Percentiles rank a stretch among this genome's conserved stretches.
These are phyloP conservation scores for Drosophila buzzatii DNA, from an alignment of 2,888 invertebrate species.

Conservation along the genomic window DNA sequence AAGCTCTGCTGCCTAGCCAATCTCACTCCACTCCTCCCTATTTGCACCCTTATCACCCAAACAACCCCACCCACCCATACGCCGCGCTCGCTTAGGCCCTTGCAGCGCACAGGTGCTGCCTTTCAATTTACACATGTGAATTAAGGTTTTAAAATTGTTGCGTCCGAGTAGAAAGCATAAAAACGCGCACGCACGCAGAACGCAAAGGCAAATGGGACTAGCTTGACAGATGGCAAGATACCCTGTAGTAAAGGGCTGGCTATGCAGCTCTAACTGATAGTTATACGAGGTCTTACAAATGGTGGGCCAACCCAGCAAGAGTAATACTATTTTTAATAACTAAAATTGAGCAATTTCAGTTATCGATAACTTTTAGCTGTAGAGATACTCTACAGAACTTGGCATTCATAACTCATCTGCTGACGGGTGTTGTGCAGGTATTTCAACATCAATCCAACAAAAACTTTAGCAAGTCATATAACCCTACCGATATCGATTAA, in stretches of 20 bases:
- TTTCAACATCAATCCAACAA: neutral
- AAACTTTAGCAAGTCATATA: neutral
- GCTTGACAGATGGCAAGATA: neutral
- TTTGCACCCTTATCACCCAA: slow-evolving; percentile 24
- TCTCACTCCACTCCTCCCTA: neutral
- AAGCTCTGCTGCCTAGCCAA: slow-evolving; percentile 33
- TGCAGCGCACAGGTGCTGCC: slow-evolving; percentile 76
- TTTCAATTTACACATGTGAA: slow-evolving; percentile 79
- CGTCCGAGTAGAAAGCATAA: slow-evolving; percentile 52
- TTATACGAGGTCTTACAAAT: too few species aligned
- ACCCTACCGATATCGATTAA: neutral
- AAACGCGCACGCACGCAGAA: slow-evolving; percentile 53
- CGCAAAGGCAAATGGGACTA: neutral
- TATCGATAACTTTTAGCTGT: neutral
- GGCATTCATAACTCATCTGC: neutral
- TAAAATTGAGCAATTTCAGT: too few species aligned
- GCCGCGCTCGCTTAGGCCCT: neutral
- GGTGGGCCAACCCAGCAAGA: too few species aligned
- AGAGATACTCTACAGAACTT: neutral
- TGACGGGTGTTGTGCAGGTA: neutral
- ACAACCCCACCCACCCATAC: neutral
- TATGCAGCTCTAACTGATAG: too few species aligned
- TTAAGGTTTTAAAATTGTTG: slow-evolving; percentile 80
- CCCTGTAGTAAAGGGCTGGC: neutral
- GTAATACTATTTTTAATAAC: neutral